These are phyloP conservation scores for Boloria euphrosyne DNA, from an alignment of 2,888 invertebrate species.

Conservation along the genomic window DNA sequence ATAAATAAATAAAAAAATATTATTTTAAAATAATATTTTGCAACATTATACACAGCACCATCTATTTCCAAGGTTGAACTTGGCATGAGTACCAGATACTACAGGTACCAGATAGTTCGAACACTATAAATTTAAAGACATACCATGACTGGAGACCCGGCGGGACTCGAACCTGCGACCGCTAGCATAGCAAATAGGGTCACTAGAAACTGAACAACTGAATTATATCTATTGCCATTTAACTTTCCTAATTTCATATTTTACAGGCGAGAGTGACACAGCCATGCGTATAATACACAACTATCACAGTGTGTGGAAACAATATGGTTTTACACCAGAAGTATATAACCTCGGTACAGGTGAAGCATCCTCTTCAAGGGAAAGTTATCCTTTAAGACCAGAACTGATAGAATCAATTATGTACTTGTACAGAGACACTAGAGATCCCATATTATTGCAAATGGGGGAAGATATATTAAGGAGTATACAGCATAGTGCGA, in stretches of 20 bases:
- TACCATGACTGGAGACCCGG: too few relatives aligned
- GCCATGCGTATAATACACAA: constrained; percentile 97
- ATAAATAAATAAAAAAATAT: background rate
- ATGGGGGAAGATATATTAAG: constrained; percentile 96
- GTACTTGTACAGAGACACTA: constrained; percentile 96
- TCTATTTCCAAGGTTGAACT: too few relatives aligned
- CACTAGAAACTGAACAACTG: too few relatives aligned
- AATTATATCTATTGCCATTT: background rate
- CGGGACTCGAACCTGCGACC: too few relatives aligned
- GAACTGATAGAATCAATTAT: constrained; percentile 98
- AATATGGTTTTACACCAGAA: constrained; percentile 98
- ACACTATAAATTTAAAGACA: too few relatives aligned
- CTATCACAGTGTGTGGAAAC: constrained; percentile 98
- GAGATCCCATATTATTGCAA: constrained; percentile 95
- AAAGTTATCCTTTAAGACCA: constrained; percentile 96
- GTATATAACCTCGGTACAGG: constrained; percentile 97
- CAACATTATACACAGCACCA: background rate
- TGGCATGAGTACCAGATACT: too few relatives aligned
- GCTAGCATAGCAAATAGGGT: background rate
- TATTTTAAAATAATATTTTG: too few relatives aligned
- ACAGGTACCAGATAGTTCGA: too few relatives aligned
- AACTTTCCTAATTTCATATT: background rate
- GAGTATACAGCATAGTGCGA: constrained; percentile 96
- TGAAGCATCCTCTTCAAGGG: constrained; percentile 90
- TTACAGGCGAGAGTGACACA: constrained; percentile 90